Conservation (phyloP, 1,140 invertebrate genomes). For the Trichoplusia ni region DNA sequence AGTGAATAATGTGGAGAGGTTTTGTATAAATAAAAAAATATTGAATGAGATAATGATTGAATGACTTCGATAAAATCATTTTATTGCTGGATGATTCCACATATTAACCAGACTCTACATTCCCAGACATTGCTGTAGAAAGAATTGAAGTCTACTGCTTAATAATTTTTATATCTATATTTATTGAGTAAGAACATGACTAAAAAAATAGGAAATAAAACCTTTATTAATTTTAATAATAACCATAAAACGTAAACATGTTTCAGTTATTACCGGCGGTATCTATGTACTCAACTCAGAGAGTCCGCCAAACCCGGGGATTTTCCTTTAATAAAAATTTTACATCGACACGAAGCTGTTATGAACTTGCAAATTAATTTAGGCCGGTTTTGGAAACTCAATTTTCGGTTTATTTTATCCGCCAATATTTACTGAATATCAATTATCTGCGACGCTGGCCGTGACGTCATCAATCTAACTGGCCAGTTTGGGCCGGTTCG, state of each 20-base stretch:
- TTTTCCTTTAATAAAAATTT: slow-evolving; percentile 73
- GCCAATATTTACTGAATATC: slow-evolving; percentile 77
- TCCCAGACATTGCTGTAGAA: too few species aligned
- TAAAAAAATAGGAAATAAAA: not conserved
- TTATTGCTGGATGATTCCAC: not conserved
- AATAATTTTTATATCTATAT: too few species aligned
- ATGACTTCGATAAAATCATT: not conserved
- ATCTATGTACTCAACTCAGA: slow-evolving; percentile 12
- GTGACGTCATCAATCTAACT: slow-evolving; percentile 34
- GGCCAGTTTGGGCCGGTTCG: too few species aligned
- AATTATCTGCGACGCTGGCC: slow-evolving; percentile 57
- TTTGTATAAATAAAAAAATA: too few species aligned
- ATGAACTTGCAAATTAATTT: slow-evolving; percentile 79
- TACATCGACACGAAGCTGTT: slow-evolving; percentile 64
- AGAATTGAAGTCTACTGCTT: too few species aligned
- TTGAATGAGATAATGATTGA: too few species aligned
- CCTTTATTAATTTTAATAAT: not conserved
- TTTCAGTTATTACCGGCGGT: not conserved
- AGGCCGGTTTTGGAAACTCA: slow-evolving; percentile 72
- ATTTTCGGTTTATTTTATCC: slow-evolving; percentile 76
- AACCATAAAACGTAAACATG: not conserved
- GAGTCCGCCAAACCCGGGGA: slow-evolving; percentile 49
- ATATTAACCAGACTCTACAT: too few species aligned
- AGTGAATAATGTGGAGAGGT: too few species aligned
- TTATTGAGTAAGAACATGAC: too few species aligned